Conservation (phyloP, 2,113 vertebrate species). For the Austrofundulus limnaeus region DNA sequence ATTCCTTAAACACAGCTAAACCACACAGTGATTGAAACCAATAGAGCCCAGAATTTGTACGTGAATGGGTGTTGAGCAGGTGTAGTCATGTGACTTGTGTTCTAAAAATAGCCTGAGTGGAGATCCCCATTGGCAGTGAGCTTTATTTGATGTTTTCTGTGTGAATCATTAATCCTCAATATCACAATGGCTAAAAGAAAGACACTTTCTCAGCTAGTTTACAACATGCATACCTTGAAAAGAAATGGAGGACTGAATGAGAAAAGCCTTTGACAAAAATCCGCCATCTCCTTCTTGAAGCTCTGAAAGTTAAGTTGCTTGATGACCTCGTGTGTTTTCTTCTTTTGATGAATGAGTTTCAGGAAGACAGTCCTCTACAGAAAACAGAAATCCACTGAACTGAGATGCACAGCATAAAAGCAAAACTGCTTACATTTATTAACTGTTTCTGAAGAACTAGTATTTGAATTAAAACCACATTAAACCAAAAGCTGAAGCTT, state of each 20-base stretch:
- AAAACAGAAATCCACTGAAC: conserved; percentile 14
- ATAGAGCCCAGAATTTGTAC: too few relatives aligned
- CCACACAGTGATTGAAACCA: too few relatives aligned
- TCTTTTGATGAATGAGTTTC: conserved; percentile 78
- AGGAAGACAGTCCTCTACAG: conserved; percentile 80
- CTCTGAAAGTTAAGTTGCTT: conserved; percentile 79
- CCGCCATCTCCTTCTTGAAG: conserved; percentile 83
- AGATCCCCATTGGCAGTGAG: not conserved
- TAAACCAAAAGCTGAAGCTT: too few relatives aligned
- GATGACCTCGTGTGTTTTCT: conserved; percentile 76
- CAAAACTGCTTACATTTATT: not conserved
- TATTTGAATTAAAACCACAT: too few relatives aligned
- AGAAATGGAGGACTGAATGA: conserved; percentile 79
- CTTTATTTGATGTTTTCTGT: not conserved
- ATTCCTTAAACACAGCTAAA: too few relatives aligned
- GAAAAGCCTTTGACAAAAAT: conserved; percentile 78
- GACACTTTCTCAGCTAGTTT: not conserved
- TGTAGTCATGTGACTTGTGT: too few relatives aligned
- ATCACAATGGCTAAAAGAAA: accelerated
- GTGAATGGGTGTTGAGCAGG: too few relatives aligned
- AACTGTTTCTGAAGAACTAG: too few relatives aligned
- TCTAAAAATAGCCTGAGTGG: too few relatives aligned
- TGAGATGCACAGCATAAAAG: not conserved
- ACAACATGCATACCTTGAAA: conserved; percentile 73
- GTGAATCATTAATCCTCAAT: not conserved